A percentile compares a stretch with the other conserved stretches of the same genome.
These are phyloP conservation scores for Acanthiza pusilla DNA, from an alignment of 2,797 vertebrate species.

Conservation along the genomic window DNA sequence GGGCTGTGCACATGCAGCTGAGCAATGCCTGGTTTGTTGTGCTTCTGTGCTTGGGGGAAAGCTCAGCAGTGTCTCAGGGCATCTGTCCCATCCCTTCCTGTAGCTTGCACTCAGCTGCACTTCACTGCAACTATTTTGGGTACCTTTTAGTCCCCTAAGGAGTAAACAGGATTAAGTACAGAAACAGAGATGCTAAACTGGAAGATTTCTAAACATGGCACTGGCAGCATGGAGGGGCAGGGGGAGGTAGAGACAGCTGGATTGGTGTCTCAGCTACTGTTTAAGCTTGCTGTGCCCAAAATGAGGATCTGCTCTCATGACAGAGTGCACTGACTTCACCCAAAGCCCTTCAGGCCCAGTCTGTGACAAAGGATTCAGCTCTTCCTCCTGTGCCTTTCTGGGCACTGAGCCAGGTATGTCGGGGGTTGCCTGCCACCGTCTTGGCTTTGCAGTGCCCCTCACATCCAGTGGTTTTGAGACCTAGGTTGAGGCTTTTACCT, in stretches of 20 bases:
- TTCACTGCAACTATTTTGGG: background rate
- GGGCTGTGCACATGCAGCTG: accelerated
- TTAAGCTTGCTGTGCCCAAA: background rate
- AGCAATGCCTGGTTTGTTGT: background rate
- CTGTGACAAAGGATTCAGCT: background rate
- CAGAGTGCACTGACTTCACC: background rate
- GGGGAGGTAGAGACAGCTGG: background rate
- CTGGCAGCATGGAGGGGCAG: background rate
- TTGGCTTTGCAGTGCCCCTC: background rate
- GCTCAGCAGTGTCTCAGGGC: background rate
- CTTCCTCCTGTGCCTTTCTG: background rate
- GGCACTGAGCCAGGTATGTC: accelerated
- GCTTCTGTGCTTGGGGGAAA: background rate
- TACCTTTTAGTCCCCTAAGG: background rate
- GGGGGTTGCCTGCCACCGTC: background rate
- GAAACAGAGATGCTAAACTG: background rate
- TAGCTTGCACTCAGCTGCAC: background rate
- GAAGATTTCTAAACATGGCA: background rate
- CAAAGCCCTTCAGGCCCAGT: background rate
- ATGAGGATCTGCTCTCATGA: background rate
- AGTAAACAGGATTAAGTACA: background rate
- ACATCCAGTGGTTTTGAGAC: background rate
- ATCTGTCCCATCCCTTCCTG: accelerated
- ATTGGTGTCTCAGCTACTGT: background rate
- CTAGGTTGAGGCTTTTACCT: background rate